A percentile compares a stretch with the other conserved stretches of the same genome.
Evolutionary conservation across 2,888 invertebrate species (phyloP).

Genomic region (Tenthredo mesomela): DNA sequence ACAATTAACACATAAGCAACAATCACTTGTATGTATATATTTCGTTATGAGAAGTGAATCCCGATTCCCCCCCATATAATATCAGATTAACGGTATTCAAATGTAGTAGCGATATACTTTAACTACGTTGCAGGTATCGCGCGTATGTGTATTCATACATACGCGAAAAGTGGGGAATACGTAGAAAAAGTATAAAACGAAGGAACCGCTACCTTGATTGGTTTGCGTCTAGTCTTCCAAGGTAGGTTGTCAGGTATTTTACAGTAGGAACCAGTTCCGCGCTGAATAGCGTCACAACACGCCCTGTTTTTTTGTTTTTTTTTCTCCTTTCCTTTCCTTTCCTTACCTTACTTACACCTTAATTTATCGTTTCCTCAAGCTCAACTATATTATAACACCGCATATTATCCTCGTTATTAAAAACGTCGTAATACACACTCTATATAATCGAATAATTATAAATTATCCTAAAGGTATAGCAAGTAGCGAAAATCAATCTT

Average conservation of each 20-base stretch:
- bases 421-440: neutral
- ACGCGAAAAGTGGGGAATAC: slow-evolving; percentile 4
- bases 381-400: neutral
- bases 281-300: neutral
- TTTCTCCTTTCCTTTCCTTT: no score
- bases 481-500: neutral
- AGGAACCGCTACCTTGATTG: slow-evolving; percentile 27
- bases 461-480: neutral
- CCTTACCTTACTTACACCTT: no score
- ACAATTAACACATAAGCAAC: neutral
- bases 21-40: neutral
- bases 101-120: no score
- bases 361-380: neutral
- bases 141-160: neutral
- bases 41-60: no score
- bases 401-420: no score
- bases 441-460: neutral
- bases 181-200: neutral
- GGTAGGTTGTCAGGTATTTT: neutral
- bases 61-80: no score
- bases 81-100: neutral
- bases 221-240: slow-evolving; percentile 20
- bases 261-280: slow-evolving; percentile 22
- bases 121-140: neutral
- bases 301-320: neutral